A percentile compares a stretch with the other conserved stretches of the same genome.
Evolutionary conservation across 2,113 vertebrate genomes (phyloP).

Genomic region (Pedionomus torquatus): DNA sequence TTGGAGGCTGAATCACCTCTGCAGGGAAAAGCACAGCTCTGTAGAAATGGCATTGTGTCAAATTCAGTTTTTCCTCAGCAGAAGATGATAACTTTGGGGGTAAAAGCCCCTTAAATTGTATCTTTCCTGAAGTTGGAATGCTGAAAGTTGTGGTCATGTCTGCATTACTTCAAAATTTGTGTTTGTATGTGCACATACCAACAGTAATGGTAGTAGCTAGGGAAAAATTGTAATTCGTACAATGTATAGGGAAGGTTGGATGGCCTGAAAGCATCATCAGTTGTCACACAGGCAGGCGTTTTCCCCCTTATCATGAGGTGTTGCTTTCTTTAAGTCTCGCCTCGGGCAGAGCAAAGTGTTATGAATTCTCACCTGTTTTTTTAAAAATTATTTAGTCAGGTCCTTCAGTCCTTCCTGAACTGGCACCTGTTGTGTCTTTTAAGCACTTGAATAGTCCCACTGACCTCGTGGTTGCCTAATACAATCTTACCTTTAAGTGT

Average conservation of each 20-base stretch:
- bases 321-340: not conserved
- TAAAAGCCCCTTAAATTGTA: not conserved
- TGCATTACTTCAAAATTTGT: not conserved
- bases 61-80: not conserved
- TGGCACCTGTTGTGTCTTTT: accelerated
- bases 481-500: not conserved
- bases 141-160: not conserved
- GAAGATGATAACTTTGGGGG: not conserved
- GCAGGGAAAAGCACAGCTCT: not conserved
- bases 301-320: not conserved
- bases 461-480: not conserved
- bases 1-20: not conserved
- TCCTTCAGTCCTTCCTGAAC: not conserved
- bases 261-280: not conserved
- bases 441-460: not conserved
- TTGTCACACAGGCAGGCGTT: not conserved
- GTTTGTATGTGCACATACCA: not conserved
- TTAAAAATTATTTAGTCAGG: not conserved
- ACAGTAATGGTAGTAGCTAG: not conserved
- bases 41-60: accelerated
- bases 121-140: not conserved
- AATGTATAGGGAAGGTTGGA: not conserved
- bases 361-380: not conserved
- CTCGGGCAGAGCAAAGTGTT: not conserved
- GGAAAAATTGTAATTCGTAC: not conserved